These are phyloP conservation scores for Hippasteria phrygiana DNA, from an alignment of 53 echinoderm and acorn worm genomes.

Conservation along the genomic window DNA sequence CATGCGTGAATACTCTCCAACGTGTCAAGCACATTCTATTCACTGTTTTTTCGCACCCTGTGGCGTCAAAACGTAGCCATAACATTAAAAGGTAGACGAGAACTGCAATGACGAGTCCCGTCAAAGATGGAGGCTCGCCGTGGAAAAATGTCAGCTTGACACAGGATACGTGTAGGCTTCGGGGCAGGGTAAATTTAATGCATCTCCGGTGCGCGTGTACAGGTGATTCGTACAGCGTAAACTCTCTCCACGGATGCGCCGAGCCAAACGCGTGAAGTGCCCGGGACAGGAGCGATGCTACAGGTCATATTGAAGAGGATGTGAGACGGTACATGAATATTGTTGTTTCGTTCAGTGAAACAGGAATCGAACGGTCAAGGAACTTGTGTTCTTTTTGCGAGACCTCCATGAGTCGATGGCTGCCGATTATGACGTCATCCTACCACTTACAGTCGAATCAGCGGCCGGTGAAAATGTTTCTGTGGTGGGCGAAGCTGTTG, in stretches of 20 bases:
- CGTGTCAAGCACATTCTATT: not conserved
- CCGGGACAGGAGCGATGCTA: not conserved
- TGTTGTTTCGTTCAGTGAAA: not conserved
- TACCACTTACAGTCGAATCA: not conserved
- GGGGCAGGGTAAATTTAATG: constrained; percentile 14
- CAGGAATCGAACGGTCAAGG: constrained; percentile 22
- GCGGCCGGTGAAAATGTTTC: not conserved
- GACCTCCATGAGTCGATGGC: not conserved
- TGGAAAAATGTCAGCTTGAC: not conserved
- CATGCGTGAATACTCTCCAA: constrained; percentile 8
- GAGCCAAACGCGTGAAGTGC: not conserved
- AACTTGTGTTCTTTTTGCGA: not conserved
- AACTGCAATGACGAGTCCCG: not conserved
- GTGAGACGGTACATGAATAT: not conserved
- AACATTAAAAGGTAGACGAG: constrained; percentile 5
- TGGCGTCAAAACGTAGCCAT: constrained; percentile 20
- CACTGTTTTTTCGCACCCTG: not conserved
- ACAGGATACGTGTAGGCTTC: constrained; percentile 46
- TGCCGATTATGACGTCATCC: constrained; percentile 18
- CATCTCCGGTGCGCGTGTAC: not conserved
- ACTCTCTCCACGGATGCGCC: not conserved
- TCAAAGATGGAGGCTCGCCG: constrained; percentile 16
- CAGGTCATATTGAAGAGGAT: constrained; percentile 15
- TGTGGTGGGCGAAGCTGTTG: too few species aligned
- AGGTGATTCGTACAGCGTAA: not conserved